Evolutionary conservation across 2,113 vertebrate species (phyloP).

Genomic region (Ascaphus truei): DNA sequence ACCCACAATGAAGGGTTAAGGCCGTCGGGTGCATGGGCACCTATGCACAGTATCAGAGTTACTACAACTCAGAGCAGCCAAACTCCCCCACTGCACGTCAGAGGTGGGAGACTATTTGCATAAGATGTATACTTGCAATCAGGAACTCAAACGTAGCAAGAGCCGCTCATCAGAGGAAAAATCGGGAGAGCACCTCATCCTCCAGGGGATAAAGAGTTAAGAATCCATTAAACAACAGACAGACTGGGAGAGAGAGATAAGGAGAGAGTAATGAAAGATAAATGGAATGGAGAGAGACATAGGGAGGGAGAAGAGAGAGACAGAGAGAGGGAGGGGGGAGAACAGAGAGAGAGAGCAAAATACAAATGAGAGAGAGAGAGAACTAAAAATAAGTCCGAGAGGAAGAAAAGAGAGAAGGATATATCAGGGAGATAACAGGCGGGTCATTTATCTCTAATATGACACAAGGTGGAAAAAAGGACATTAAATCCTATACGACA

Average conservation of each 20-base stretch:
- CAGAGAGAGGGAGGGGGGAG: background rate
- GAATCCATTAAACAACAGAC: conserved; percentile 29
- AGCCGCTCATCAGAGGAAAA: background rate
- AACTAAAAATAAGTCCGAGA: background rate
- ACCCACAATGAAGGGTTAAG: too few species aligned
- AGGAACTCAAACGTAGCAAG: background rate
- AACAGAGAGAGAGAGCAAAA: conserved; percentile 3
- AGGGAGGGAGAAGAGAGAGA: background rate
- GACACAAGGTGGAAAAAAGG: background rate
- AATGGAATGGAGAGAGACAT: background rate
- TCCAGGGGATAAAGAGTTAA: conserved; percentile 2
- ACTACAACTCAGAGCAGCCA: background rate
- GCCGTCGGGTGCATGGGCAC: too few species aligned
- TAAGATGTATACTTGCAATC: background rate
- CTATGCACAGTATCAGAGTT: too few species aligned
- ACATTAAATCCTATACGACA: background rate
- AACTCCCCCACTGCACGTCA: background rate
- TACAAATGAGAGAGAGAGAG: conserved; percentile 16
- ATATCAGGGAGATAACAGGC: conserved; percentile 26
- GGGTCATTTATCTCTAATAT: conserved; percentile 17
- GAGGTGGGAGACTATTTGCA: background rate
- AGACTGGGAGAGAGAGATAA: conserved; percentile 16
- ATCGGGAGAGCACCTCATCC: background rate
- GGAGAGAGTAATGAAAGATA: conserved; percentile 10
- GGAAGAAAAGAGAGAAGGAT: background rate